Conservation (phyloP, 2,113 vertebrate species). For the Trachemys scripta region DNA sequence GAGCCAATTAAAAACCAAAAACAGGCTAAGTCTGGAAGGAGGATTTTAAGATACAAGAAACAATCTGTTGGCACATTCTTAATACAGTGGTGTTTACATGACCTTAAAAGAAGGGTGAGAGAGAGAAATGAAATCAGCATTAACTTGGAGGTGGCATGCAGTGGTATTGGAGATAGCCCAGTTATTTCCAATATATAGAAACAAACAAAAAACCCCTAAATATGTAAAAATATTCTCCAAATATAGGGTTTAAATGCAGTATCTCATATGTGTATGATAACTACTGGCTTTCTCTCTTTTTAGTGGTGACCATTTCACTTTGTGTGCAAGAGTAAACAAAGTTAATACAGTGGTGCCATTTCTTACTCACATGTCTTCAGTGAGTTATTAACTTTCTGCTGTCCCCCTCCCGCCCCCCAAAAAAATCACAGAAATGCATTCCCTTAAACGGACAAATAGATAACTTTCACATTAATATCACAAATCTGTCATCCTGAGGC, state of each 20-base stretch:
- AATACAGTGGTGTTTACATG: not conserved
- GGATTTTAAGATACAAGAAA: not conserved
- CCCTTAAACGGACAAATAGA: constrained; percentile 2
- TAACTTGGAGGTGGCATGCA: not conserved
- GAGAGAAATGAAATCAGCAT: not conserved
- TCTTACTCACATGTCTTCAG: not conserved
- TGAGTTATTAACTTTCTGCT: not conserved
- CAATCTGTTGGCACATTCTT: not conserved
- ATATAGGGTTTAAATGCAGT: not conserved
- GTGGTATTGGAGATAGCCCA: fast-evolving
- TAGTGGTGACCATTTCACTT: not conserved
- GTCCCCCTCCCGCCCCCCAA: fast-evolving
- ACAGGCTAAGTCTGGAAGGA: not conserved
- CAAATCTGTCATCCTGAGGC: not conserved
- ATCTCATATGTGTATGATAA: not conserved
- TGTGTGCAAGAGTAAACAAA: fast-evolving
- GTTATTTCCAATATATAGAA: fast-evolving
- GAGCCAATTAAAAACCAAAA: not conserved
- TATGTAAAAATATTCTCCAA: not conserved
- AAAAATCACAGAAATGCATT: not conserved
- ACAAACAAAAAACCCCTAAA: not conserved
- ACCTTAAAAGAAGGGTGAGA: not conserved
- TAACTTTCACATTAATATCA: not conserved
- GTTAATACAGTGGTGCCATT: not conserved
- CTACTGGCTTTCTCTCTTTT: not conserved